A percentile compares a stretch with the other conserved stretches of the same genome.
These are phyloP conservation scores for Troilus luridus DNA, from an alignment of 2,888 invertebrate genomes.

Conservation along the genomic window DNA sequence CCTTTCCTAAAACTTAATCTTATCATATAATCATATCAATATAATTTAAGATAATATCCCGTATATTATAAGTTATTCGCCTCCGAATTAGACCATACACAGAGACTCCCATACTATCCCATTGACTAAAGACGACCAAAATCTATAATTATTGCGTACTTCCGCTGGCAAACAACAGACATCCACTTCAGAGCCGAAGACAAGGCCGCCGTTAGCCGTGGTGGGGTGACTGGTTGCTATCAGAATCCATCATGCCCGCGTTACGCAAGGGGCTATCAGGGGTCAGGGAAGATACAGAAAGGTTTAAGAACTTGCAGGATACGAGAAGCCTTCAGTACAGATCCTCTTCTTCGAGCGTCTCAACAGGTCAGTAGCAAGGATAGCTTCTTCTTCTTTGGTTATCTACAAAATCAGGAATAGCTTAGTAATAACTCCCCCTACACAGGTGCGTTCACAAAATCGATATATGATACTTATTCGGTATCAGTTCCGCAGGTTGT, in stretches of 20 bases:
- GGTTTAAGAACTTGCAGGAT: slow-evolving; percentile 47
- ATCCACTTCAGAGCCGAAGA: slow-evolving; percentile 13
- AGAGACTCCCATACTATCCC: not conserved
- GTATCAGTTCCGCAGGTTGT: too few species aligned
- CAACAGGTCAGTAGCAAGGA: slow-evolving; percentile 42
- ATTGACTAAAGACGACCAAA: not conserved
- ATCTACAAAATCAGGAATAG: not conserved
- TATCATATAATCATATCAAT: too few species aligned
- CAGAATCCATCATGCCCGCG: slow-evolving; percentile 49
- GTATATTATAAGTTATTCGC: not conserved
- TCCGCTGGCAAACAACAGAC: slow-evolving; percentile 17
- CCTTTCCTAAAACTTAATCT: too few species aligned
- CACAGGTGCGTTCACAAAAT: not conserved
- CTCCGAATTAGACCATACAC: not conserved
- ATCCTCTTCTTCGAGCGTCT: not conserved
- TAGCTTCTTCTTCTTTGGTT: not conserved
- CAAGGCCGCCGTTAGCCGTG: not conserved
- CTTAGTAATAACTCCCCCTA: not conserved
- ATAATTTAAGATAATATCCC: not conserved
- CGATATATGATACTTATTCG: not conserved
- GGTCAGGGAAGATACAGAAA: slow-evolving; percentile 53
- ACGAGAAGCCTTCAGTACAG: not conserved
- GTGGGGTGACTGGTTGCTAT: slow-evolving; percentile 23
- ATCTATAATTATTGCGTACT: slow-evolving; percentile 24
- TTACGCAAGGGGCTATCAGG: slow-evolving; percentile 56